Conservation (phyloP, 2,797 vertebrate genomes). For the Sebastes aleutianus region DNA sequence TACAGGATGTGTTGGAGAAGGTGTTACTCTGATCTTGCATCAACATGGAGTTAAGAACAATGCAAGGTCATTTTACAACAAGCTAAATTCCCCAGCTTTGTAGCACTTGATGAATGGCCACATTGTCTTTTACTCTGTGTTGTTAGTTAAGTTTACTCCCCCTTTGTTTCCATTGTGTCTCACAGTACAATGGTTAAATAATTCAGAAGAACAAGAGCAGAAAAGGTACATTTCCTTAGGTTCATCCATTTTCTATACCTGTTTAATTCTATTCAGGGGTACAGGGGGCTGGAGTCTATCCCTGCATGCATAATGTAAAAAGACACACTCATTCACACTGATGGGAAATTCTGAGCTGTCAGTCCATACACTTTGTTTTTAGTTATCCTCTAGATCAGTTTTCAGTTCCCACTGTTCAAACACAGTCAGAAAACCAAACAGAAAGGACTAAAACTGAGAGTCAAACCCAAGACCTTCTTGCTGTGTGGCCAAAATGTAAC, state of each 20-base stretch:
- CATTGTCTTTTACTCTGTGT: background rate
- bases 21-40: conserved; percentile 18
- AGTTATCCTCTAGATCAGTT: background rate
- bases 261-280: background rate
- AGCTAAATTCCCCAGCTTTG: background rate
- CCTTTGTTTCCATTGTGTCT: background rate
- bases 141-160: background rate
- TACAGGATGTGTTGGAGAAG: conserved; percentile 10
- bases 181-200: background rate
- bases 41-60: conserved; percentile 6
- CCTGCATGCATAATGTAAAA: background rate
- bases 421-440: background rate
- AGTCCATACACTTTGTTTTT: background rate
- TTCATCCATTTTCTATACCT: background rate
- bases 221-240: background rate
- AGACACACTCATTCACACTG: background rate
- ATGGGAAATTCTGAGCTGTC: background rate
- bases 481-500: background rate
- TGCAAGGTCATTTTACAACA: conserved; percentile 41
- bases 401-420: background rate
- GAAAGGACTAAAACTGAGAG: background rate
- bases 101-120: background rate
- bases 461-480: background rate
- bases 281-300: background rate
- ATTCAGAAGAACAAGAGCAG: conserved; percentile 10